Base-by-base conservation (phyloP, 2,113 vertebrate genomes). In the Antechinus flavipes region DNA sequence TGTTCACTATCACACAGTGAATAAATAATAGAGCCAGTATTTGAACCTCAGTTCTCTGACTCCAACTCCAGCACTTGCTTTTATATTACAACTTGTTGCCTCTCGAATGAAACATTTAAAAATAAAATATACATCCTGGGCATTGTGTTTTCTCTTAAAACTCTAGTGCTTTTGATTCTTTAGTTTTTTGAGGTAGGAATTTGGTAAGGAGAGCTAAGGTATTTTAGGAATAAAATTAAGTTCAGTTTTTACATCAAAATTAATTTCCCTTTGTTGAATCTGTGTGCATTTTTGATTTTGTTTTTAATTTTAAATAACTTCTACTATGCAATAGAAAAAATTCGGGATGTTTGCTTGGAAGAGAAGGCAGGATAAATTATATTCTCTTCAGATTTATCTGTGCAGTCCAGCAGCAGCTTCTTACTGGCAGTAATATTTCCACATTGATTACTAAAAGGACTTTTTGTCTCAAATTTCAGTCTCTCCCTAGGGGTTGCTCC, bases 161-260 rank as follows among this genome's bases (percentile, higher is more conserved):
- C 23, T 47, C 90, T 54, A 84, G 92, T 92, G 84, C 53, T 91
- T 84, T 95, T 95, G 54, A 27, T 93, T 90, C 89, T n/a, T 2
- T 90, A 91, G 92, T 35, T 8, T 96, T 56, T 61, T 96, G 61
- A 5, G 30, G 19, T 8, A n/a, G 2, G 35, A 22, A 54, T 54
- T 8, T 84, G 19, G 16, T 42, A 19, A 84, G n/a, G 68, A 19
- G 47, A 93, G 90, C 55, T 5, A 56, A 54, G 8, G 5, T 68
- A 91, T 93, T 19, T 90, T 42, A 76, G 12, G 14, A 30, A 49
- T 26, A 96, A 89, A 9, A 2, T 14, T 93, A 26, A 47, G 8
- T 94, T 95, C 95, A 52, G 2, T 89, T 50, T 94, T 96, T 96
- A n/a, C 14, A 23, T 90, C 52, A 94, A 16, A 95, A 54, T 50